phyloP scores from a whole-genome alignment of 2,797 vertebrate species.

The Gastrophryne carolinensis region DNA sequence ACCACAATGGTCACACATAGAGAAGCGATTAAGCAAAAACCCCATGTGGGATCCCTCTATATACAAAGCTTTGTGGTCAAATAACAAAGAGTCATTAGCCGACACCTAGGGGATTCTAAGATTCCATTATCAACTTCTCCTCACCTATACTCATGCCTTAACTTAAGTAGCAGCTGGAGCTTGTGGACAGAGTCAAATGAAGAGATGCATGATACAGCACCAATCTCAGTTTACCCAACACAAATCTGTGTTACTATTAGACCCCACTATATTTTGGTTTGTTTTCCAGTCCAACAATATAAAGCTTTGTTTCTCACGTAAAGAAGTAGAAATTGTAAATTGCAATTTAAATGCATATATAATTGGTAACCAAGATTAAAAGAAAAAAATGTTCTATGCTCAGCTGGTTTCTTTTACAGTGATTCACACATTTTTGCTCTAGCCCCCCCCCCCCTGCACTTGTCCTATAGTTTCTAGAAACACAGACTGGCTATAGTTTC shows the following conservation, averaged over 20 bases:
- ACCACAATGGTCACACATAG: slow-evolving; percentile 36
- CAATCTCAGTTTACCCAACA: not conserved
- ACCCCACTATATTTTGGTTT: not conserved
- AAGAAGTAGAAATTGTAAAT: not conserved
- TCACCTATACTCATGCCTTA: slow-evolving; percentile 32
- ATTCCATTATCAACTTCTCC: slow-evolving; percentile 47
- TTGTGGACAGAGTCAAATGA: not conserved
- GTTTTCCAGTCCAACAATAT: no score
- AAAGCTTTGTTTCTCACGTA: not conserved
- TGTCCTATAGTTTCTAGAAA: no score
- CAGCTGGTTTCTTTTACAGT: no score
- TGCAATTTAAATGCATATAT: not conserved
- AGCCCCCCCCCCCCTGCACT: no score
- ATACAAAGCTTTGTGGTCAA: slow-evolving; percentile 15
- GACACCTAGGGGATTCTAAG: slow-evolving; percentile 35
- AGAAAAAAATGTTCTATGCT: not conserved
- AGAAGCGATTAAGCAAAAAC: slow-evolving; percentile 45
- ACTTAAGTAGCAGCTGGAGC: slow-evolving; percentile 15
- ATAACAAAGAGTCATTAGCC: slow-evolving; percentile 47
- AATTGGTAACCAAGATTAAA: no score
- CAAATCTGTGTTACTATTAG: not conserved
- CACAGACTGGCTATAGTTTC: no score
- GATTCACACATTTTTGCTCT: no score
- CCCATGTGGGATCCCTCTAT: slow-evolving; percentile 40
- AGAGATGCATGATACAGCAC: slow-evolving; percentile 4